A percentile compares a stretch with the other conserved stretches of the same genome.
Conservation (phyloP, 2,797 vertebrate species). For the Liasis olivaceus region DNA sequence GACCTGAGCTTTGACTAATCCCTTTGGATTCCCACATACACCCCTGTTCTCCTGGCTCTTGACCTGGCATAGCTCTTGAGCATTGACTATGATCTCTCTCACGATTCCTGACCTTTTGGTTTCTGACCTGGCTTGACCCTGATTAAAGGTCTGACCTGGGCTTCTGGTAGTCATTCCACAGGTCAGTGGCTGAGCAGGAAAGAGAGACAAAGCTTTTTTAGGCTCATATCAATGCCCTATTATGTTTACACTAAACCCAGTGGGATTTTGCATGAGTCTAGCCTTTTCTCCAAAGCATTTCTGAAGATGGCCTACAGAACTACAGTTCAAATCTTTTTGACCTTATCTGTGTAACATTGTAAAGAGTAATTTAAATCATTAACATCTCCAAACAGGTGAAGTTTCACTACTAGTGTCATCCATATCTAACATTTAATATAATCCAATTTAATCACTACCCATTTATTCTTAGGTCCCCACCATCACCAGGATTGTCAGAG, state of each 20-base stretch:
- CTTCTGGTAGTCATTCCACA: conserved; percentile 25
- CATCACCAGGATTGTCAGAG: neutral
- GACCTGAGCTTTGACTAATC: conserved; percentile 15
- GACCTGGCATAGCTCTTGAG: conserved; percentile 12
- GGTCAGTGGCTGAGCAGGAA: conserved; percentile 19
- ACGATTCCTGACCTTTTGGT: conserved; percentile 38
- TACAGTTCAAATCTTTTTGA: neutral
- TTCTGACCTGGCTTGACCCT: conserved; percentile 39
- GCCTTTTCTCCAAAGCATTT: neutral
- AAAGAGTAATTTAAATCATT: neutral
- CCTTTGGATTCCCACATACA: conserved; percentile 4
- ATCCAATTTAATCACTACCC: neutral
- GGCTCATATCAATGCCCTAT: conserved; percentile 7
- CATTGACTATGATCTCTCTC: conserved; percentile 29
- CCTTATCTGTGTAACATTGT: neutral
- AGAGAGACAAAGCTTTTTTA: neutral
- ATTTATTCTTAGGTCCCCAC: neutral
- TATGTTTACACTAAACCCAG: neutral
- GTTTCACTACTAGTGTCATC: neutral
- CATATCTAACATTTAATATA: neutral
- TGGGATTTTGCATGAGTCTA: neutral
- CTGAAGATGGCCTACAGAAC: neutral
- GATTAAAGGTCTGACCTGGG: conserved; percentile 22
- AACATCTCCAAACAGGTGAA: neutral
- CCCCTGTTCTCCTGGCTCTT: conserved; percentile 13